Evolutionary conservation across 2,797 vertebrate species (phyloP).

Genomic region (Delichon dasypus): DNA sequence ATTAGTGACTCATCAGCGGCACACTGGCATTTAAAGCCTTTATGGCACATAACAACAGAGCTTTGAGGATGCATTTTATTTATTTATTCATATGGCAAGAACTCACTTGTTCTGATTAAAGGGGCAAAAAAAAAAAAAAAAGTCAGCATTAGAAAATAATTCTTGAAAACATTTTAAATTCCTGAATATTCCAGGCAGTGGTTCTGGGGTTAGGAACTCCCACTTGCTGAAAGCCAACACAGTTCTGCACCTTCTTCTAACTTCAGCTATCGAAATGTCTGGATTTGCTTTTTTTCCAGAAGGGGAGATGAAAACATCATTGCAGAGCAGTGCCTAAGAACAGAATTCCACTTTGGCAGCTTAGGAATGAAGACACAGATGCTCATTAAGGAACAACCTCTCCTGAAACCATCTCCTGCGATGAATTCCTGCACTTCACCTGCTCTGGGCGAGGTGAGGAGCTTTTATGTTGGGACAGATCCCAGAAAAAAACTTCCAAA

Average conservation of each 20-base stretch:
- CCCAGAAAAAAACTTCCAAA: neutral
- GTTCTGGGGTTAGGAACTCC: neutral
- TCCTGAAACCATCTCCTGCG: neutral
- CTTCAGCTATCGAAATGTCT: neutral
- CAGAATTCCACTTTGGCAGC: neutral
- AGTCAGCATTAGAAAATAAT: neutral
- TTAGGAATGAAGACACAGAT: neutral
- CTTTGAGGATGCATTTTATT: neutral
- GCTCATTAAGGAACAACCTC: neutral
- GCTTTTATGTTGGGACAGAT: rapidly evolving
- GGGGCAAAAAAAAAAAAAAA: neutral
- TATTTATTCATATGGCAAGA: neutral
- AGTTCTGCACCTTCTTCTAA: neutral
- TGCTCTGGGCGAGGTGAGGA: neutral
- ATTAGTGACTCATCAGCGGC: neutral
- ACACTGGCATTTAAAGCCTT: neutral
- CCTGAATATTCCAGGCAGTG: neutral
- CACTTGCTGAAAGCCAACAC: neutral
- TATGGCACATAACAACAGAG: neutral
- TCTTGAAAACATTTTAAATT: neutral
- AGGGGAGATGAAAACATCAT: neutral
- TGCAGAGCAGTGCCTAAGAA: neutral
- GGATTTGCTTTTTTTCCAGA: neutral
- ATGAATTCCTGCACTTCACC: neutral
- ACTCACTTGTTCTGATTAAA: neutral